Base-by-base conservation (phyloP, 2,797 vertebrate species). In the Setipinna tenuifilis region DNA sequence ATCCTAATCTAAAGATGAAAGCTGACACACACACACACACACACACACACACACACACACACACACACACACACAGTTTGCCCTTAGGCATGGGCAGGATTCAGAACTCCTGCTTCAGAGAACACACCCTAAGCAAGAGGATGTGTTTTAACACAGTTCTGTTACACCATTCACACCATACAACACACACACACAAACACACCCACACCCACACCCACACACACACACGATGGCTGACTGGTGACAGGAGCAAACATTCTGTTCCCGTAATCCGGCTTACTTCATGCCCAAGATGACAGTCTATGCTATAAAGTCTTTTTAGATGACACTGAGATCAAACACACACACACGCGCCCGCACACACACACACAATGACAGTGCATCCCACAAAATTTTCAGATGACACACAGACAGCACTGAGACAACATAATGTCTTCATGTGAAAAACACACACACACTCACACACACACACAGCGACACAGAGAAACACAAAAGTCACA, bases 1-100 rank as follows among this genome's bases (percentile, higher is more conserved):
- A 35, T 44, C 59, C 78, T 82, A 71, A 35, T 62, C 46, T 80
- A 28, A 84, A 62, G 65, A 68, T 68, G 25, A 68, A 68, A 80
- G 54, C 65, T 59, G 46, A 46, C 83, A 59, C 83, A 84, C 83
- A 80, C 68, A 84, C 83, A 80, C 68, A 84, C 68, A 80, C 83
- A 84, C 88, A 35, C 25, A 71, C 28, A 31, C 12, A 71, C 68
- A 71, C 3, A 19, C 68, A 35, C 28, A 41, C 28, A 71, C 68
- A 71, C 68, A 71, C 68, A 71, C 25, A 71, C 65, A 71, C 65
- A 35, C 68, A 71, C 12, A 82, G 65, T 80, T 23, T 12, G 21
- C 21, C n/a, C 46, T 25, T 12, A 6, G 68, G 28, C 25, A 31
- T 14, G 68, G 31, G 28, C 68, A 35, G 68, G 16, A 71, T 11